Conservation (phyloP, 2,888 invertebrate species). For the Drosophila meridiana region DNA sequence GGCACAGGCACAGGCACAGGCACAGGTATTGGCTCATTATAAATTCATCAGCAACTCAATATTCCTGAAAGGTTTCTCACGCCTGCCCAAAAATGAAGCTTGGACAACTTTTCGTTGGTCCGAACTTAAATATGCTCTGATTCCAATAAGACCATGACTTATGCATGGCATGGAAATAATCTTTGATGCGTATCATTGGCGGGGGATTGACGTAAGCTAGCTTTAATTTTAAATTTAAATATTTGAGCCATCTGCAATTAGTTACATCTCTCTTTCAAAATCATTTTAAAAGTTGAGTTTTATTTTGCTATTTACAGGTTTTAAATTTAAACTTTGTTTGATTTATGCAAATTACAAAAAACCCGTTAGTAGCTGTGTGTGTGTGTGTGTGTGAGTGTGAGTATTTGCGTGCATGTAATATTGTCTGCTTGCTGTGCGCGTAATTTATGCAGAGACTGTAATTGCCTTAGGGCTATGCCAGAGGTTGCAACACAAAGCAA, state of each 20-base stretch:
- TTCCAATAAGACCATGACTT: slow-evolving; percentile 63
- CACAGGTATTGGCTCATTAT: slow-evolving; percentile 22
- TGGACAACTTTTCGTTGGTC: slow-evolving; percentile 20
- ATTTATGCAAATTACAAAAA: slow-evolving; percentile 53
- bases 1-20: background rate
- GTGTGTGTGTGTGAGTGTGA: background rate
- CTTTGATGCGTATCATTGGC: slow-evolving; percentile 26
- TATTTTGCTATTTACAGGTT: slow-evolving; percentile 27
- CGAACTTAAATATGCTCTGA: slow-evolving; percentile 66
- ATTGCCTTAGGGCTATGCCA: slow-evolving; percentile 11
- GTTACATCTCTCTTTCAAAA: slow-evolving; percentile 48
- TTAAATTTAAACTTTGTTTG: slow-evolving; percentile 32
- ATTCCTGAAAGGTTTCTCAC: slow-evolving; percentile 28
- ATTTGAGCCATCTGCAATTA: slow-evolving; percentile 54
- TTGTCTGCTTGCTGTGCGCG: slow-evolving; percentile 1
- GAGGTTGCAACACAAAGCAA: background rate
- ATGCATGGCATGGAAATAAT: slow-evolving; percentile 47
- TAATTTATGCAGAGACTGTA: slow-evolving; percentile 35
- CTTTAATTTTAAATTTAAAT: slow-evolving; percentile 48
- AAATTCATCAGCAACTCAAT: slow-evolving; percentile 45
- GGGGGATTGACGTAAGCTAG: slow-evolving; percentile 32
- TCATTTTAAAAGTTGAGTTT: slow-evolving; percentile 12
- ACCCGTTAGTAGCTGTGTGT: background rate
- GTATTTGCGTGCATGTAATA: slow-evolving; percentile 3
- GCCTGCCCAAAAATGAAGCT: slow-evolving; percentile 5